Evolutionary conservation across 2,888 invertebrate species (phyloP).

Genomic region (Morinoia aosen): DNA sequence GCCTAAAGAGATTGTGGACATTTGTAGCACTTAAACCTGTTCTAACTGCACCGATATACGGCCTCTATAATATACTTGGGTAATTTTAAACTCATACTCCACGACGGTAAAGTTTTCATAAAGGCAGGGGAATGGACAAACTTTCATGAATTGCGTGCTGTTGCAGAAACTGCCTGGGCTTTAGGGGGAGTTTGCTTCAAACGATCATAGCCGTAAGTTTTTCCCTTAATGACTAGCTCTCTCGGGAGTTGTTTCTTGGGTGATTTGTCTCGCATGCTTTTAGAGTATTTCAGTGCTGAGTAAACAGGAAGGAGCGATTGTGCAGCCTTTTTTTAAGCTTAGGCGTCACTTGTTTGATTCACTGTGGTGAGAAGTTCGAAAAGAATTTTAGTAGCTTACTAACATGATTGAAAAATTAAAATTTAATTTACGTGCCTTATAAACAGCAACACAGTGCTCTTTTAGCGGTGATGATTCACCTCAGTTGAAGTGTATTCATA

Average conservation of each 20-base stretch:
- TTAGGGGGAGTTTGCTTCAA: slow-evolving; percentile 39
- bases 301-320: neutral
- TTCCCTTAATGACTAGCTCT: slow-evolving; percentile 30
- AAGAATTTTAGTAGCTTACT: neutral
- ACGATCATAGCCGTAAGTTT: slow-evolving; percentile 36
- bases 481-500: neutral
- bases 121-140: slow-evolving; percentile 49
- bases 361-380: neutral
- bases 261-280: neutral
- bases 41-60: slow-evolving; percentile 54
- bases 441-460: neutral
- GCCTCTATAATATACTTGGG: slow-evolving; percentile 53
- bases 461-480: neutral
- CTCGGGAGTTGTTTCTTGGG: neutral
- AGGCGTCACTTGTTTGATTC: neutral
- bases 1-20: slow-evolving; percentile 55
- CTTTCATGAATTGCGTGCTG: slow-evolving; percentile 45
- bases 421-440: neutral
- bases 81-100: slow-evolving; percentile 53
- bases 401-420: neutral
- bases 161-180: slow-evolving; percentile 40
- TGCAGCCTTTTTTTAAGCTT: neutral
- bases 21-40: slow-evolving; percentile 53
- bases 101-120: slow-evolving; percentile 45
- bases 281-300: neutral